Conservation (phyloP, 2,113 vertebrate genomes). For the Gadus macrocephalus region DNA sequence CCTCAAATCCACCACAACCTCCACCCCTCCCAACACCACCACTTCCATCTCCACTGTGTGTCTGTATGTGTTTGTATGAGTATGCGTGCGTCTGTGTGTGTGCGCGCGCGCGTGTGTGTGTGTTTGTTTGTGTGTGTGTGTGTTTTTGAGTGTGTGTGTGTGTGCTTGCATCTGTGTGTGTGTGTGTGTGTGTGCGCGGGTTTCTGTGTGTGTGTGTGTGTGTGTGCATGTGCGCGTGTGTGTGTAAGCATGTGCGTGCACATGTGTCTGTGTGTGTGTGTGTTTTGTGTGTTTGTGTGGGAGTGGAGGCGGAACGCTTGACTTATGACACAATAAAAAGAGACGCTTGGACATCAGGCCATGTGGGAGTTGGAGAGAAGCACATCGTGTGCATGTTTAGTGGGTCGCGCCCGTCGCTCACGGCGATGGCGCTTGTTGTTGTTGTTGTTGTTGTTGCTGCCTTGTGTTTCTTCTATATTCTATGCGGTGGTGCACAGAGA, state of each 20-base stretch:
- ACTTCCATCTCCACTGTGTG: too few species aligned
- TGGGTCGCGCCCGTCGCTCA: conserved; percentile 28
- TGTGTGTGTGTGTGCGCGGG: background rate
- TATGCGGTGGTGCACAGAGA: too few species aligned
- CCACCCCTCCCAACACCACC: too few species aligned
- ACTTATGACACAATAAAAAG: conserved; percentile 65
- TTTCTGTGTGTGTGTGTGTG: background rate
- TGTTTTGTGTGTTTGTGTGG: background rate
- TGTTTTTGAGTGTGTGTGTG: background rate
- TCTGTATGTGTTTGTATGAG: too few species aligned
- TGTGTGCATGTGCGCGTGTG: too few species aligned
- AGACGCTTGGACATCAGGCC: conserved; percentile 21
- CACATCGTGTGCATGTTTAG: conserved; percentile 31
- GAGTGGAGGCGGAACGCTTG: conserved; percentile 12
- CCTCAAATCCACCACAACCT: too few species aligned
- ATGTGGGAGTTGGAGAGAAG: background rate
- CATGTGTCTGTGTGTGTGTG: background rate
- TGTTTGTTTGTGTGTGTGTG: background rate
- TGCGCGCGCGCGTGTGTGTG: background rate
- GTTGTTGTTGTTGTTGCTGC: too few species aligned
- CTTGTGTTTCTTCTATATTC: too few species aligned
- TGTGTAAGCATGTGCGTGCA: background rate
- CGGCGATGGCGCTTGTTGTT: conserved; percentile 18
- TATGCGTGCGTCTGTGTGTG: background rate
- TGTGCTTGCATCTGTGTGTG: background rate